Conservation (phyloP, 2,888 invertebrate genomes). For the Mycalesis mineus region DNA sequence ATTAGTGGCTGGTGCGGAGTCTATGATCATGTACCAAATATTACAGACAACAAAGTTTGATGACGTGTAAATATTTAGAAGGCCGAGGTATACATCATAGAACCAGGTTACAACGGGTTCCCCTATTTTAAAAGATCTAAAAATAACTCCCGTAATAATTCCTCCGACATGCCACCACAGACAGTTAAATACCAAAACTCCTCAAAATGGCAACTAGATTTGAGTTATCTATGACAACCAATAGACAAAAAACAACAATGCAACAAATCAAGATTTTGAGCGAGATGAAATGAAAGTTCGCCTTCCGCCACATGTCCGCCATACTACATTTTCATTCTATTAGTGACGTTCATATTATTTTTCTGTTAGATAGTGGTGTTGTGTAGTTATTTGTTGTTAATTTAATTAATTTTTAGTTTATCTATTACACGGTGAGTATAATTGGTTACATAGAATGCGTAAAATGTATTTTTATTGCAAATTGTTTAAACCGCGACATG, state of each 20-base stretch:
- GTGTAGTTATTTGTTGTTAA: conserved; percentile 68
- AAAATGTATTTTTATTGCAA: conserved; percentile 48
- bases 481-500: conserved; percentile 63
- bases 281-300: conserved; percentile 64
- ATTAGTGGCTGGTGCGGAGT: too few relatives aligned
- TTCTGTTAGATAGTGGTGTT: conserved; percentile 65
- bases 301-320: conserved; percentile 72
- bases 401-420: conserved; percentile 69
- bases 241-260: conserved; percentile 44
- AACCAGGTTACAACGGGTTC: too few relatives aligned
- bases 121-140: too few relatives aligned
- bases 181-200: too few relatives aligned
- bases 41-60: too few relatives aligned
- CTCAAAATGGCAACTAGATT: too few relatives aligned
- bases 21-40: too few relatives aligned
- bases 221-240: conserved; percentile 31
- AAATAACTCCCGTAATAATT: too few relatives aligned
- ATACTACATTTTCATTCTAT: conserved; percentile 68
- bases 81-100: too few relatives aligned
- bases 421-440: conserved; percentile 62
- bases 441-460: conserved; percentile 31
- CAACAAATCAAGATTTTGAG: conserved; percentile 35
- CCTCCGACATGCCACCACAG: too few relatives aligned
- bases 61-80: too few relatives aligned
- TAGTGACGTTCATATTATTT: conserved; percentile 71